These are phyloP conservation scores for Glaucopsyche alexis DNA, from an alignment of 2,888 invertebrate species.

Conservation along the genomic window DNA sequence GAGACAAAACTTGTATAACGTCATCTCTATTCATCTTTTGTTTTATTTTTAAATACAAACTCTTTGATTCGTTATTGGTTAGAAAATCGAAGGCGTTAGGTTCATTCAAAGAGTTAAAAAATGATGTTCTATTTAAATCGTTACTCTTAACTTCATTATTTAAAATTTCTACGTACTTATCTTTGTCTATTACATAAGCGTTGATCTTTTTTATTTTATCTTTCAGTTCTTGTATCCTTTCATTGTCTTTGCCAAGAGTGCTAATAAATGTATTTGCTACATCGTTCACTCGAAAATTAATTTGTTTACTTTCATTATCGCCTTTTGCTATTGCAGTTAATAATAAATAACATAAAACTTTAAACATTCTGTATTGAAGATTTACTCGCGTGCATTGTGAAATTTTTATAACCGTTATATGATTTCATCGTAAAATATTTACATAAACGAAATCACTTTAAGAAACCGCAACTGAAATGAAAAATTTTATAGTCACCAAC, in stretches of 20 bases:
- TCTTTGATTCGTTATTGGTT: conserved; percentile 49
- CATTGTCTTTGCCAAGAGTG: conserved; percentile 41
- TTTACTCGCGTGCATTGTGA: conserved; percentile 26
- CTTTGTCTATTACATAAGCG: conserved; percentile 52
- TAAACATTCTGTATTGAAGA: conserved; percentile 27
- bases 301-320: conserved; percentile 35
- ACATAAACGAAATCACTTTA: neutral
- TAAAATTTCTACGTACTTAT: conserved; percentile 48
- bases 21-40: conserved; percentile 68
- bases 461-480: neutral
- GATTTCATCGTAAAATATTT: conserved; percentile 21
- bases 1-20: conserved; percentile 51
- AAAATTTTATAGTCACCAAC: neutral
- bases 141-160: conserved; percentile 50
- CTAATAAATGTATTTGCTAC: conserved; percentile 46
- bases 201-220: conserved; percentile 55
- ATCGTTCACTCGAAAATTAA: conserved; percentile 38
- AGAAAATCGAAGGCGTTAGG: conserved; percentile 54
- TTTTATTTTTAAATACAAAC: conserved; percentile 61
- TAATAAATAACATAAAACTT: conserved; percentile 30
- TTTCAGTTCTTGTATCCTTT: conserved; percentile 53
- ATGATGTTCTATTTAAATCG: conserved; percentile 57
- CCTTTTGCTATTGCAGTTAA: conserved; percentile 31
- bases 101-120: conserved; percentile 56
- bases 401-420: conserved; percentile 18